phyloP scores from a whole-genome alignment of 2,888 invertebrate genomes.

The Pyrochroa serraticornis region DNA sequence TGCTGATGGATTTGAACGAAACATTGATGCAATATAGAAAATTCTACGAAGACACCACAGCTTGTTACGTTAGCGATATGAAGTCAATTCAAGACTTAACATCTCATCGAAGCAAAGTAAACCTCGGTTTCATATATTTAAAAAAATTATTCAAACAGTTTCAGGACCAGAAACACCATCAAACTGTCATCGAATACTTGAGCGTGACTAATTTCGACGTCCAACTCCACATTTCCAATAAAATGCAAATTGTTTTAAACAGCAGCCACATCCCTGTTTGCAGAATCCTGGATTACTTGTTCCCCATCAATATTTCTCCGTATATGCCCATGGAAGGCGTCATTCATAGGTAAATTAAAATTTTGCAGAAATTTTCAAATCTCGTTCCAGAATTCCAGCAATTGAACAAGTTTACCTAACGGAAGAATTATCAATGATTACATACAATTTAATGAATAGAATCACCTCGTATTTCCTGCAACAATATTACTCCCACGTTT shows the following conservation, averaged over 20 bases:
- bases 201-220: conserved; percentile 47
- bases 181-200: conserved; percentile 44
- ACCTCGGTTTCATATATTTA: neutral
- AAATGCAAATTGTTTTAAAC: conserved; percentile 53
- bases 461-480: conserved; percentile 76
- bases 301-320: conserved; percentile 54
- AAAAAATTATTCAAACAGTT: neutral
- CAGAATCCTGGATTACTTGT: conserved; percentile 51
- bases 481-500: conserved; percentile 79
- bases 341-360: conserved; percentile 49
- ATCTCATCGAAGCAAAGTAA: conserved; percentile 56
- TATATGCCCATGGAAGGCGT: conserved; percentile 57
- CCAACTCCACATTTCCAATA: conserved; percentile 51
- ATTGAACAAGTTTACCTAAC: conserved; percentile 68
- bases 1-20: conserved; percentile 67
- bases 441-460: conserved; percentile 66
- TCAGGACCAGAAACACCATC: conserved; percentile 11
- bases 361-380: conserved; percentile 1
- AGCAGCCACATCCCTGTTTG: conserved; percentile 53
- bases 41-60: conserved; percentile 65
- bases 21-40: conserved; percentile 63
- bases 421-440: conserved; percentile 60
- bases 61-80: conserved; percentile 57
- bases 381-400: conserved; percentile 67
- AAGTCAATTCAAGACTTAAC: conserved; percentile 66